A percentile compares a stretch with the other conserved stretches of the same genome.
Evolutionary conservation across 2,113 vertebrate genomes (phyloP).

Genomic region (Ictalurus furcatus): DNA sequence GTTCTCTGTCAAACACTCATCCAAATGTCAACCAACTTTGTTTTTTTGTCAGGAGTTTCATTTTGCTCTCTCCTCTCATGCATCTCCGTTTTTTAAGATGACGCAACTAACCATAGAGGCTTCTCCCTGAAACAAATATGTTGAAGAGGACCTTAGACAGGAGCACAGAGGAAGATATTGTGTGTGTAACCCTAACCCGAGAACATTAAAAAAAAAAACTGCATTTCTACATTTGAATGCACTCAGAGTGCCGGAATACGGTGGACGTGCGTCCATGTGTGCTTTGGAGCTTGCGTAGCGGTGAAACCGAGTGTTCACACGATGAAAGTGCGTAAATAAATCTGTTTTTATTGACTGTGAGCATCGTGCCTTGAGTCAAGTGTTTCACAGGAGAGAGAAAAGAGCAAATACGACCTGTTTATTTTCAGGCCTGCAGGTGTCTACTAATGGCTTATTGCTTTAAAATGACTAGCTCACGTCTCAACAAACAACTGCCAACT

Average conservation of each 20-base stretch:
- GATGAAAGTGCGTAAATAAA: constrained; percentile 62
- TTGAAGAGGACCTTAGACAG: too few relatives aligned
- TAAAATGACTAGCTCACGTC: constrained; percentile 67
- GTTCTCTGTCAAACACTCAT: neutral
- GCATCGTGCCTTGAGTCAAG: constrained; percentile 42
- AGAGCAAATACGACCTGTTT: constrained; percentile 63
- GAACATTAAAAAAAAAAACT: neutral
- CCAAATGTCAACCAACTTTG: constrained; percentile 11
- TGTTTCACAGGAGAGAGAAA: constrained; percentile 54
- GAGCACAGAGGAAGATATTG: neutral
- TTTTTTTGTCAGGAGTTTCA: constrained; percentile 2
- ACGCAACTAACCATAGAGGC: neutral
- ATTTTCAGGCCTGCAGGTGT: constrained; percentile 71
- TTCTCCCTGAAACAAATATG: neutral
- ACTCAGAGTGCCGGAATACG: neutral
- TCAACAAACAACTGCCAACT: constrained; percentile 66
- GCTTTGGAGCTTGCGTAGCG: neutral
- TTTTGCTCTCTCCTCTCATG: neutral
- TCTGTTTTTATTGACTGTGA: constrained; percentile 65
- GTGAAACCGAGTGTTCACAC: constrained; percentile 13
- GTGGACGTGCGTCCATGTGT: neutral
- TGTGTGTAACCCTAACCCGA: neutral
- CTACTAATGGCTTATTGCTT: constrained; percentile 65
- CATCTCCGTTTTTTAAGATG: constrained; percentile 7
- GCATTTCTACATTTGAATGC: neutral